Evolutionary conservation across 2,113 vertebrate genomes (phyloP), one percentile per base, ranked within the genome.

Genomic region (Mionectes macconnelli): DNA sequence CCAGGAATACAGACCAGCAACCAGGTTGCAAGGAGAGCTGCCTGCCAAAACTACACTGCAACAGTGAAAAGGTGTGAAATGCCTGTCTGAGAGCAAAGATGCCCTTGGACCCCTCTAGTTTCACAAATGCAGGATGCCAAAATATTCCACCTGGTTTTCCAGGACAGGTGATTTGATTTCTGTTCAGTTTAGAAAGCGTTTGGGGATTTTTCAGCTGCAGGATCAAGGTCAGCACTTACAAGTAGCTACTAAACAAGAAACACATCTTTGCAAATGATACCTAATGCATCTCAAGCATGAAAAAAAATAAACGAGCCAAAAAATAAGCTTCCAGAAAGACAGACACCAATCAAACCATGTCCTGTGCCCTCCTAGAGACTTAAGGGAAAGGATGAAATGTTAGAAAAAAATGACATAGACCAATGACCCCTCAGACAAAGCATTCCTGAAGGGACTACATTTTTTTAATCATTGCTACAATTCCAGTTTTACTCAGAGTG

Each of bases 1-100:
- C 18, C 39, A 45, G 39, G 33, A 20, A 7, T 14, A 50, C 3
- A 27, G 14, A 35, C 12, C 85, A 68, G 53, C 1, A 3, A 17
- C 2, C 40, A 64, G 72, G 59, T 45, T 47, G 37, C 4, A 19
- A 53, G 20, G 35, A 56, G 37, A 75, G 50, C 24, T 3, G 1
- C 27, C 53, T 60, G 79, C 50, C 60, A 39, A 20, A 44, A 44
- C 16, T 4, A 13, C 60, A 4, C 14, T 12, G 50, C 45, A 49
- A 17, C 3, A 40, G 50, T 1, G 1, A 10, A 1, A 7, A 28
- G 13, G 31, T 33, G 50, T 5, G 37, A 63, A 55, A 68, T 0
- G 0, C 33, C 25, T 47, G 31, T 22, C 53, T 19, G 30, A 57
- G 40, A 68, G n/a, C n/a, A 47, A n/a, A 52, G 37, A 33, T 40